These are phyloP conservation scores for Nestor notabilis DNA, from an alignment of 2,113 vertebrate species.

Conservation along the genomic window DNA sequence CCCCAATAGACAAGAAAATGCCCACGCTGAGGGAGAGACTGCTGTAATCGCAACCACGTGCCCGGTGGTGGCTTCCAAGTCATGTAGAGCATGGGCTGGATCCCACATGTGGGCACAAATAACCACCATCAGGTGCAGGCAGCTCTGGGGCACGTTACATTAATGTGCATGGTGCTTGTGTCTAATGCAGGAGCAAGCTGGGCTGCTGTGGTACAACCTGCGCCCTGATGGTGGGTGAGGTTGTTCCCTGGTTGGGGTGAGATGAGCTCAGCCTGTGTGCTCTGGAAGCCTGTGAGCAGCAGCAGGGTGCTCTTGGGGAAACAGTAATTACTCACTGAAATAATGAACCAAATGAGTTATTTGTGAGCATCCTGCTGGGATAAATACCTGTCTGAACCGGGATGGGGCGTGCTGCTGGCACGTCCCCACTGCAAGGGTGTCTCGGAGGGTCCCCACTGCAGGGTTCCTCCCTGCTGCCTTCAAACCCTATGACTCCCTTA, in stretches of 20 bases:
- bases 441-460: neutral
- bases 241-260: neutral
- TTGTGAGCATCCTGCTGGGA: neutral
- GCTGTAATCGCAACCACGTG: neutral
- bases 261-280: neutral
- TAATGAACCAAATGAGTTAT: neutral
- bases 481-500: accelerated
- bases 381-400: neutral
- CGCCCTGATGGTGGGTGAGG: neutral
- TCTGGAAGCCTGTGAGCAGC: neutral
- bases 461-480: too few relatives aligned
- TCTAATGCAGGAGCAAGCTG: neutral
- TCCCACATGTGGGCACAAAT: neutral
- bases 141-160: accelerated
- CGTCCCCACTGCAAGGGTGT: accelerated
- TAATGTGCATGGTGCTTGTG: accelerated
- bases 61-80: neutral
- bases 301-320: neutral
- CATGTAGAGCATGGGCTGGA: neutral
- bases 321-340: neutral
- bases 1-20: neutral
- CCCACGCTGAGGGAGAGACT: neutral
- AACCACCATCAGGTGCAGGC: neutral
- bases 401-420: accelerated
- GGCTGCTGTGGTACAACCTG: neutral